Evolutionary conservation across 2,888 invertebrate species (phyloP).

Genomic region (Aporophyla nigra): DNA sequence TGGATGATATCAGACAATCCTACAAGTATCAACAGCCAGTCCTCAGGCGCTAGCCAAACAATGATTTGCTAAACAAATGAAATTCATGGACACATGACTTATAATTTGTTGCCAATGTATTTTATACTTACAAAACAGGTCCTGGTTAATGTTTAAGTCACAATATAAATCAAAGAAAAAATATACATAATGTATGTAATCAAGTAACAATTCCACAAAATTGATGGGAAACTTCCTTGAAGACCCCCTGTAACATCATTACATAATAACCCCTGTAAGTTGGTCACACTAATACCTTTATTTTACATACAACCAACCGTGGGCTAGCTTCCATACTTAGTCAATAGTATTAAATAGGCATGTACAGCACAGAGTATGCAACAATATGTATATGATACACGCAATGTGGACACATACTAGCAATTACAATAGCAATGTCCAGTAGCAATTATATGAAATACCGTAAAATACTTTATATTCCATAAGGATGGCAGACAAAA

Average conservation of each 20-base stretch:
- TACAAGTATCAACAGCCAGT: slow-evolving; percentile 21
- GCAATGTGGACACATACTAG: slow-evolving; percentile 19
- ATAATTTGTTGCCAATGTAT: slow-evolving; percentile 32
- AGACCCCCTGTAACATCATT: slow-evolving; percentile 35
- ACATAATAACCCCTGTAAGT: slow-evolving; percentile 5
- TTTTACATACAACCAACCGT: slow-evolving; percentile 39
- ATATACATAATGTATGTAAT: slow-evolving; percentile 56
- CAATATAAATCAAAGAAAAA: slow-evolving; percentile 54
- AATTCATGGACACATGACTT: slow-evolving; percentile 16
- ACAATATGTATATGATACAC: slow-evolving; percentile 7
- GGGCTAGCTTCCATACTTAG: slow-evolving; percentile 42
- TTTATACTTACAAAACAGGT: slow-evolving; percentile 37
- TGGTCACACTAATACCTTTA: slow-evolving; percentile 37
- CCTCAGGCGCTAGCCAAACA: slow-evolving; percentile 3
- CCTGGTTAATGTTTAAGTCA: slow-evolving; percentile 42
- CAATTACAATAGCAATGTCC: neutral
- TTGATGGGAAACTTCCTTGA: slow-evolving; percentile 26
- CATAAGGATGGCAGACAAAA: slow-evolving; percentile 22
- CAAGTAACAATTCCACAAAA: slow-evolving; percentile 35
- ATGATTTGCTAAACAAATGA: slow-evolving; percentile 18
- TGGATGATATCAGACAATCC: neutral
- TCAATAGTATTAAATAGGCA: slow-evolving; percentile 23
- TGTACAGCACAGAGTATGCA: slow-evolving; percentile 37
- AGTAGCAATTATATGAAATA: slow-evolving; percentile 18
- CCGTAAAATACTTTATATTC: slow-evolving; percentile 22